A percentile compares a stretch with the other conserved stretches of the same genome.
Conservation (phyloP, 2,888 invertebrate species). For the Crioceris asparagi region DNA sequence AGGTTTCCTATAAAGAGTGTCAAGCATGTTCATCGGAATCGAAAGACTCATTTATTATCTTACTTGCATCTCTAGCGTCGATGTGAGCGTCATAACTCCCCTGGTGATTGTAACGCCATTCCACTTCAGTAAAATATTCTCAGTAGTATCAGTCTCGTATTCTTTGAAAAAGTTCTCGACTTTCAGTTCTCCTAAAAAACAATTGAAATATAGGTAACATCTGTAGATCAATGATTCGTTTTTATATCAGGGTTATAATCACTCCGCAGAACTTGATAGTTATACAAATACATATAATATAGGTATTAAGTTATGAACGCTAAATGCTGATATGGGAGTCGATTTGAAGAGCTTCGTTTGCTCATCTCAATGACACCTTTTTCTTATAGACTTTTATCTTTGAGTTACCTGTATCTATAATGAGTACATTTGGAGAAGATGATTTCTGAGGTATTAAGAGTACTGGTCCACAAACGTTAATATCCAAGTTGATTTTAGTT, state of each 20-base stretch:
- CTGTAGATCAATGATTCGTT: no score
- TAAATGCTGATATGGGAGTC: no score
- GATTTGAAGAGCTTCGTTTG: no score
- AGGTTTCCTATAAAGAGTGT: slow-evolving; percentile 51
- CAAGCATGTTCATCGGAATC: no score
- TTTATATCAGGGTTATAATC: no score
- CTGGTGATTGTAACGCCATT: slow-evolving; percentile 56
- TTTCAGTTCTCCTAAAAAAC: slow-evolving; percentile 52
- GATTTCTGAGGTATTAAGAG: slow-evolving; percentile 69
- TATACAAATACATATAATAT: no score
- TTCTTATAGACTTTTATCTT: no score
- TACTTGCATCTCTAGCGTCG: slow-evolving; percentile 62
- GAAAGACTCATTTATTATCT: slow-evolving; percentile 1
- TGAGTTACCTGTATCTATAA: slow-evolving; percentile 67
- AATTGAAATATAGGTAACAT: slow-evolving; percentile 9
- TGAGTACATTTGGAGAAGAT: slow-evolving; percentile 63
- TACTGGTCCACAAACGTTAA: slow-evolving; percentile 54
- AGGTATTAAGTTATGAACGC: no score
- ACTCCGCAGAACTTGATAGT: no score
- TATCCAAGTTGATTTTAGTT: slow-evolving; percentile 33
- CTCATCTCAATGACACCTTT: no score
- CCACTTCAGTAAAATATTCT: slow-evolving; percentile 60
- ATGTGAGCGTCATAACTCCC: slow-evolving; percentile 62
- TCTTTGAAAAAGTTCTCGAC: slow-evolving; percentile 68
- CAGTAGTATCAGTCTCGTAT: slow-evolving; percentile 43